Conservation (phyloP, 2,888 invertebrate genomes). For the Eledona agricola region DNA sequence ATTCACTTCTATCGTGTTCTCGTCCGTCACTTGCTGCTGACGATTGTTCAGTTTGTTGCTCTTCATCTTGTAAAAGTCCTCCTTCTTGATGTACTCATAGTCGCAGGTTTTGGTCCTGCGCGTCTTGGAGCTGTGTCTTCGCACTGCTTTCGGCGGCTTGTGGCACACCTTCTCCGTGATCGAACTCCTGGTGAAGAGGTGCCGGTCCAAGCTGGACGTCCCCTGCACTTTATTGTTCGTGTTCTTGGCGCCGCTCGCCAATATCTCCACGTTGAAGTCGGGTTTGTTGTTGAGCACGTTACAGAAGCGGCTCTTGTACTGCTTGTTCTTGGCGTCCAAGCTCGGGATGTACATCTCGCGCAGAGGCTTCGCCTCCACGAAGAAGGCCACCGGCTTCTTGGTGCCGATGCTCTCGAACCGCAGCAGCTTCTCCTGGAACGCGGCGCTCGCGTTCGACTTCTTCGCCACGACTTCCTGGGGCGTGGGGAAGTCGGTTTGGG, state of each 20-base stretch:
- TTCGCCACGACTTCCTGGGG: constrained; percentile 55
- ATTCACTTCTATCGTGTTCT: constrained; percentile 58
- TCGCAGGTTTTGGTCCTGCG: constrained; percentile 56
- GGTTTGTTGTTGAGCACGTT: constrained; percentile 62
- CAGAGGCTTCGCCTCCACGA: constrained; percentile 44
- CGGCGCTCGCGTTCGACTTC: constrained; percentile 54
- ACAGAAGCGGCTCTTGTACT: constrained; percentile 65
- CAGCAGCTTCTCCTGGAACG: constrained; percentile 59
- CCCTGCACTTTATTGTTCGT: constrained; percentile 52
- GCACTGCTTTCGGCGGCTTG: constrained; percentile 77
- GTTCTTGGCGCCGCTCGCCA: constrained; percentile 48
- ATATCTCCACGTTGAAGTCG: constrained; percentile 56
- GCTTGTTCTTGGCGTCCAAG: constrained; percentile 65
- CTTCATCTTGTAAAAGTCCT: constrained; percentile 54
- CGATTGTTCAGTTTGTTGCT: constrained; percentile 45
- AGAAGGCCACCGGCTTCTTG: constrained; percentile 57
- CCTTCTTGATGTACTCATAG: constrained; percentile 61
- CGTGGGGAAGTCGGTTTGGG: constrained; percentile 59
- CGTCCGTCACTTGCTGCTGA: constrained; percentile 48
- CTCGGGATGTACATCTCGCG: constrained; percentile 67
- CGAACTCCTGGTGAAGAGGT: constrained; percentile 61
- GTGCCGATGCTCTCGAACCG: constrained; percentile 57
- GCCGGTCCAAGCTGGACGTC: constrained; percentile 62
- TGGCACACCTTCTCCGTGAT: constrained; percentile 68
- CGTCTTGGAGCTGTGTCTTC: constrained; percentile 70